Evolutionary conservation across 1,140 invertebrate genomes (phyloP).

Genomic region (Atta colombica): DNA sequence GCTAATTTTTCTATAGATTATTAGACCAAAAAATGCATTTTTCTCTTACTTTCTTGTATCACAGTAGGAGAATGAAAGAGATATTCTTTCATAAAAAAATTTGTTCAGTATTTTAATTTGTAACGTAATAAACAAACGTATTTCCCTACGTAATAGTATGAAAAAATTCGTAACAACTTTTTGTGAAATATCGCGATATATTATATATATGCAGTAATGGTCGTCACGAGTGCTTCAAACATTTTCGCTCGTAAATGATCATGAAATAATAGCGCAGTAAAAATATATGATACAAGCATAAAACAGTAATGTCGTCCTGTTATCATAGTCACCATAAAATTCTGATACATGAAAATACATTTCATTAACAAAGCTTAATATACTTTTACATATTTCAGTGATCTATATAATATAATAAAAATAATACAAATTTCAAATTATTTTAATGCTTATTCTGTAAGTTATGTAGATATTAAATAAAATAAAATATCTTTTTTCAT

Average conservation of each 20-base stretch:
- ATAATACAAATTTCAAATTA: slow-evolving; percentile 9
- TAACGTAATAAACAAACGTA: slow-evolving; percentile 19
- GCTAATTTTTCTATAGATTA: background rate
- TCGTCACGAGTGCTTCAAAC: slow-evolving; percentile 34
- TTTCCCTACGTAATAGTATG: slow-evolving; percentile 16
- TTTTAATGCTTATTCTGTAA: background rate
- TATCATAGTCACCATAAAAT: slow-evolving; percentile 14
- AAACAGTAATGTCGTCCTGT: slow-evolving; percentile 31
- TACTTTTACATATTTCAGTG: slow-evolving; percentile 20
- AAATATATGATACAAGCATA: slow-evolving; percentile 38
- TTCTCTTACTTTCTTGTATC: background rate
- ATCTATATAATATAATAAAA: slow-evolving; percentile 1
- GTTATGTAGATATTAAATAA: background rate
- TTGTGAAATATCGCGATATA: slow-evolving; percentile 26
- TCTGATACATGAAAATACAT: slow-evolving; percentile 24
- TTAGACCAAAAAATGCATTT: background rate
- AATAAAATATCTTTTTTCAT: background rate
- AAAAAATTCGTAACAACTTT: slow-evolving; percentile 47
- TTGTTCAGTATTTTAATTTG: slow-evolving; percentile 14
- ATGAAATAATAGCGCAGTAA: slow-evolving; percentile 49
- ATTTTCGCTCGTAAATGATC: slow-evolving; percentile 39
- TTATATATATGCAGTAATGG: slow-evolving; percentile 15
- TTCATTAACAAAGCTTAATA: slow-evolving; percentile 26
- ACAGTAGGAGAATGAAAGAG: background rate
- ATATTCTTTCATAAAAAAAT: slow-evolving; percentile 5